phyloP scores from a whole-genome alignment of 2,888 invertebrate species.

The Eucera pruinosa region DNA sequence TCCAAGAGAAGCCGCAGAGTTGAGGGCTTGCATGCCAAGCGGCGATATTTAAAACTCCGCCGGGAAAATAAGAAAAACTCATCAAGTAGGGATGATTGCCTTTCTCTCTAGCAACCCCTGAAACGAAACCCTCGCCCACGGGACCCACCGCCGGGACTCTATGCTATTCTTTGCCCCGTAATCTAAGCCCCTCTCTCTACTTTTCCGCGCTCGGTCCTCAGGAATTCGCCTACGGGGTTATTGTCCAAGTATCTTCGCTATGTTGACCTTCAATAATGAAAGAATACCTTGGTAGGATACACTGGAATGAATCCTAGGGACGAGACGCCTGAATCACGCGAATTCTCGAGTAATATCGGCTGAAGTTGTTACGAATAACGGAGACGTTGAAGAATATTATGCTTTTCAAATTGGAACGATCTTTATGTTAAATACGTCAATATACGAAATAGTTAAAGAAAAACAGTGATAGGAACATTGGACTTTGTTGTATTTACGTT shows the following conservation, averaged over 20 bases:
- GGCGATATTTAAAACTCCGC: slow-evolving; percentile 78
- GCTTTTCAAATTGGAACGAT: too few relatives aligned
- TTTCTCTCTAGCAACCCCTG: slow-evolving; percentile 63
- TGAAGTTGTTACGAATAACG: too few relatives aligned
- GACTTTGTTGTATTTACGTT: too few relatives aligned
- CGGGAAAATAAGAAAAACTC: slow-evolving; percentile 80
- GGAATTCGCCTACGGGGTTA: slow-evolving; percentile 72
- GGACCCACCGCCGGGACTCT: slow-evolving; percentile 63
- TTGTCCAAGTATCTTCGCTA: slow-evolving; percentile 66
- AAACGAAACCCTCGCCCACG: slow-evolving; percentile 61
- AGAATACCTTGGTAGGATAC: slow-evolving; percentile 53
- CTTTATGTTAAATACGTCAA: too few relatives aligned
- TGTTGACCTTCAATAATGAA: slow-evolving; percentile 68
- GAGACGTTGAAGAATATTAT: too few relatives aligned
- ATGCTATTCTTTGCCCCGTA: slow-evolving; percentile 58
- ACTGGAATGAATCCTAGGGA: slow-evolving; percentile 21
- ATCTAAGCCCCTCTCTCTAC: slow-evolving; percentile 58
- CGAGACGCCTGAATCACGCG: too few relatives aligned
- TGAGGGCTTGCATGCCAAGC: slow-evolving; percentile 76
- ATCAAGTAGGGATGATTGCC: slow-evolving; percentile 80
- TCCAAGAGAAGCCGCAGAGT: slow-evolving; percentile 64
- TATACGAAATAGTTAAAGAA: too few relatives aligned
- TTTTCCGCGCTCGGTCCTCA: slow-evolving; percentile 25
- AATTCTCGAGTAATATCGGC: too few relatives aligned
- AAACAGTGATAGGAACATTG: too few relatives aligned